Percentiles rank a stretch among this genome's conserved stretches.
These are phyloP conservation scores for Diarsia dahlii DNA, from an alignment of 2,888 invertebrate genomes.

Conservation along the genomic window DNA sequence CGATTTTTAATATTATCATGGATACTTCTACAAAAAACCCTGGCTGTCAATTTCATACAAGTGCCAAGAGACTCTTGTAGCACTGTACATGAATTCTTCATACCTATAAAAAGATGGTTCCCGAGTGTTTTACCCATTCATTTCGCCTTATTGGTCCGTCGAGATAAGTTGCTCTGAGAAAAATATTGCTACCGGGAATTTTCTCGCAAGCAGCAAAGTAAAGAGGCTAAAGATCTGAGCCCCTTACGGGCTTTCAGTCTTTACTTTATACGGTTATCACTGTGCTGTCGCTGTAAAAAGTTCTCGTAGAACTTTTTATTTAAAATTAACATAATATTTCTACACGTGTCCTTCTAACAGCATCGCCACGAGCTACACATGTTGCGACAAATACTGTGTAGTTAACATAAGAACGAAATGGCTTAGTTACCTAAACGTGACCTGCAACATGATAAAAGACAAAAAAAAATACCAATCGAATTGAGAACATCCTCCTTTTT, in stretches of 20 bases:
- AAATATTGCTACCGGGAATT: slow-evolving; percentile 20
- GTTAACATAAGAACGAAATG: not conserved
- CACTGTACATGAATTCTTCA: not conserved
- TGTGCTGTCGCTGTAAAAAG: not conserved
- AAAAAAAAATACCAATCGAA: no score
- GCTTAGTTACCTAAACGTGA: not conserved
- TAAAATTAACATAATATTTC: slow-evolving; percentile 34
- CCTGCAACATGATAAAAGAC: not conserved
- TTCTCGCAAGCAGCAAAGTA: not conserved
- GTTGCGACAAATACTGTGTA: not conserved
- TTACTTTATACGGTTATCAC: slow-evolving; percentile 18
- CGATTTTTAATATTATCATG: not conserved
- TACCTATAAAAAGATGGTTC: not conserved
- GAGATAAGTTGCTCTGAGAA: slow-evolving; percentile 15
- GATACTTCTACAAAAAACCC: not conserved
- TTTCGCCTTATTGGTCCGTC: slow-evolving; percentile 3
- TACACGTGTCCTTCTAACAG: not conserved
- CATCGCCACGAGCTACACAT: not conserved
- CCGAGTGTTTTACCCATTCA: slow-evolving; percentile 13
- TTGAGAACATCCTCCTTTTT: no score
- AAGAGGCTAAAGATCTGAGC: slow-evolving; percentile 1
- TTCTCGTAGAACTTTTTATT: slow-evolving; percentile 18
- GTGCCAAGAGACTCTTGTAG: not conserved
- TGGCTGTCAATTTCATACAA: not conserved
- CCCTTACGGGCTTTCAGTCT: not conserved